Evolutionary conservation across 2,797 vertebrate genomes (phyloP), one percentile per base, ranked within the genome.

Genomic region (Orestias chungarensis): DNA sequence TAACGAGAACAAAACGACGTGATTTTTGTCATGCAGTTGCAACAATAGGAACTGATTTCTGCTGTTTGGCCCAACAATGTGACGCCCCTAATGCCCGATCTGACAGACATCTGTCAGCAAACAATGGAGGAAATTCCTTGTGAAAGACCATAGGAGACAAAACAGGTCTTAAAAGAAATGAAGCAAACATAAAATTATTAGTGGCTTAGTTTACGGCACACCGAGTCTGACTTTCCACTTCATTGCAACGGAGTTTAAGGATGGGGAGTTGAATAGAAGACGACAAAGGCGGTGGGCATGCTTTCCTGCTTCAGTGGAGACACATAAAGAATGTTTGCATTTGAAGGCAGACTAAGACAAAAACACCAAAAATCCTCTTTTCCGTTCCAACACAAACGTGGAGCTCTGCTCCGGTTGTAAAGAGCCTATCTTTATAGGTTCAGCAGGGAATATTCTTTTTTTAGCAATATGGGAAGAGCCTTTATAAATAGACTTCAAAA

Each of bases 271-370:
- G 82, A 87, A 91, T 88, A 80, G 77, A 64, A 44, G 44, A 81
- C 78, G 85, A 89, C 82, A 88, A 87, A 84, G 75, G 83, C 82
- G 85, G 83, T 80, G 85, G 83, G 80, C 71, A 85, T 76, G 70
- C 86, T 82, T 86, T 85, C 79, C 84, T 88, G 89, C 89, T 88
- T 89, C 85, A 84, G 61, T 91, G 84, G 85, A 90, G 81, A 83
- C 76, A 86, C 88, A 88, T 86, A 40, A 86, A 87, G 79, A 78
- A 64, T 74, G 64, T 83, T 84, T 85, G 71, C 84, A 85, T 80
- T 88, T 88, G 86, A 91, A 86, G 88, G 88, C 76, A 75, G 77
- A 85, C 71, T 66, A 62, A 70, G 64, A 80, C 1, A 71, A 68
- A 64, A 46, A 57, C 20, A 44, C 73, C 52, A 81, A 54, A 31